Evolutionary conservation across 2,888 invertebrate species (phyloP), one percentile per base, ranked within the genome.

Genomic region (Drosophila vallismaia): DNA sequence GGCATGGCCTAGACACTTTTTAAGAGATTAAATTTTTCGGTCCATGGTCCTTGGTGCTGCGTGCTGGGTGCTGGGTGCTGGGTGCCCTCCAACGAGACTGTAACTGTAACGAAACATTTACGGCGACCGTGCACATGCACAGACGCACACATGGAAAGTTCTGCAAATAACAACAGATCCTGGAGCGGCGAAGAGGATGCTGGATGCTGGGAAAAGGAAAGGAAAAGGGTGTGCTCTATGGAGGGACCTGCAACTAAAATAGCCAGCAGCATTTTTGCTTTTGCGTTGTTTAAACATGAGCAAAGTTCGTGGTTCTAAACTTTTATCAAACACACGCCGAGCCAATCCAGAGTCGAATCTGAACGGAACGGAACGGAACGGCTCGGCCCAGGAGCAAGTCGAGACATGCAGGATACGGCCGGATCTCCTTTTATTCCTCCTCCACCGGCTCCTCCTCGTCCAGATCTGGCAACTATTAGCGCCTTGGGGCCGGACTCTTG

Each of bases 261-360:
- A 87, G 89, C 88, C 86, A 72, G 77, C 83, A 88, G 88, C 88
- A 79, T 85, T 86, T 86, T 88, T 88, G 88, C 89, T 86, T 86
- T 83, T 88, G 80, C 88, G 88, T 81, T 86, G 89, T 88, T 88
- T 83, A 88, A 85, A 88, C 88, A 87, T 87, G 88, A 80, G 88
- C 88, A 88, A 88, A 88, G 89, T 88, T 89, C 86, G 78, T 84
- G 86, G 75, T 73, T 74, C 81, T 88, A 88, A 88, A 88, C 89
- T 88, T 88, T 88, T 87, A 88, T 87, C 83, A 88, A 83, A 85
- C 82, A 83, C 83, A 88, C 83, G 86, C 84, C 80, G 83, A 74
- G 71, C 82, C 79, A 70, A 45, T n/a, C 33, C 45, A 51, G 45
- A 59, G 57, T 31, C 44, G 44, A 26, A 57, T 38, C 53, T 26